phyloP scores from a whole-genome alignment of 2,888 invertebrate species.

The Heliothis peltigera region DNA sequence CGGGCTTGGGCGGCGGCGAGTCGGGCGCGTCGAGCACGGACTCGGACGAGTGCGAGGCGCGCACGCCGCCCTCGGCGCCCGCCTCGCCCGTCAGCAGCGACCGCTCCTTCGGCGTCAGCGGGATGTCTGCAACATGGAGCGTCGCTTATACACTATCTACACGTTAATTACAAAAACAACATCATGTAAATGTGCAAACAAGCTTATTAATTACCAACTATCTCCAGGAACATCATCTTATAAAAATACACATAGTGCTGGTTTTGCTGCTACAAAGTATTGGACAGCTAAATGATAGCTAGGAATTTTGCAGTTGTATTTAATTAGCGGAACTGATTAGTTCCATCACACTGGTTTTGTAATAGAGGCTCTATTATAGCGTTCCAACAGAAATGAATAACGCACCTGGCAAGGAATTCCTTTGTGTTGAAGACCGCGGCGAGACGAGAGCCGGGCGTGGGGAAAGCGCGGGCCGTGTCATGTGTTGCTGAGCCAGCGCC shows the following conservation, averaged over 20 bases:
- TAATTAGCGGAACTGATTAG: slow-evolving; percentile 59
- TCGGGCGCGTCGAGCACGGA: slow-evolving; percentile 92
- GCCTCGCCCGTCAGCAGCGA: slow-evolving; percentile 92
- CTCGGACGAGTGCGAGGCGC: slow-evolving; percentile 95
- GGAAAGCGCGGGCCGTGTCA: slow-evolving; percentile 90
- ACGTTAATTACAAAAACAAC: background rate
- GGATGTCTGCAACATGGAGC: slow-evolving; percentile 91
- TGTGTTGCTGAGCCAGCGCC: slow-evolving; percentile 94
- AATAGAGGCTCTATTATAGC: slow-evolving; percentile 44
- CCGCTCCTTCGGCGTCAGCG: slow-evolving; percentile 94
- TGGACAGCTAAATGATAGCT: slow-evolving; percentile 31
- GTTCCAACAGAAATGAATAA: slow-evolving; percentile 40
- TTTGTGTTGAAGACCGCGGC: slow-evolving; percentile 85
- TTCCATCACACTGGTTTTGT: slow-evolving; percentile 40
- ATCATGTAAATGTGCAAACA: background rate
- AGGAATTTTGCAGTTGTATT: slow-evolving; percentile 47
- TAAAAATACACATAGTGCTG: slow-evolving; percentile 5
- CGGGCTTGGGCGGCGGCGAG: slow-evolving; percentile 96
- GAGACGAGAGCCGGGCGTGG: slow-evolving; percentile 85
- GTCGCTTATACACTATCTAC: background rate
- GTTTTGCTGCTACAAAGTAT: slow-evolving; percentile 26
- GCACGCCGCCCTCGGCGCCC: slow-evolving; percentile 90
- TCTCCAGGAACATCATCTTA: background rate
- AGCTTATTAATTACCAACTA: background rate
- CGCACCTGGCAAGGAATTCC: slow-evolving; percentile 87